Base-by-base conservation (phyloP, 2,888 invertebrate species). In the Osmoderma eremita region DNA sequence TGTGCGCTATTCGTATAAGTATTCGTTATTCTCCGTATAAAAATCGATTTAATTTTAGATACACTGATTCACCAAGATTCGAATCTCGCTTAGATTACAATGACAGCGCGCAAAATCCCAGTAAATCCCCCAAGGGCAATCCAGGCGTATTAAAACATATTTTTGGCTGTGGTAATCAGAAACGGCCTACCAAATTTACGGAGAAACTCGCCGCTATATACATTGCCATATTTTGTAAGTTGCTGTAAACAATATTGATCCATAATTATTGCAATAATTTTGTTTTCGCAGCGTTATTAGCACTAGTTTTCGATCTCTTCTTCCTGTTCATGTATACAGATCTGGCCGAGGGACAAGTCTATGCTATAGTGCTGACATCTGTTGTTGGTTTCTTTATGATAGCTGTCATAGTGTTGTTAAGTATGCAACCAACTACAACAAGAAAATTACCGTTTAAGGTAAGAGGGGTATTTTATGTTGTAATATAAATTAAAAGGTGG, bases 391-490 rank as follows among this genome's bases (percentile, higher is more conserved):
- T 75, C 17, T 68, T 75, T 24, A 73, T 78, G 73, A 13, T 86
- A 13, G 65, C 81, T 42, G 84, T 87, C 2, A 79, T 90, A 3
- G 78, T 82, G 63, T 82, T 84, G 1, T 84, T 91, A 41, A 83
- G 85, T 0, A 78, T 86, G 0, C 91, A 91, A 74, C 91, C 91
- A 0, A 86, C 86, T 4, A 88, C 89, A 0, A 84, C 85, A 41
- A 85, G 85, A 77, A 85, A 86, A 70, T 81, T 90, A 1, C 85
- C 88, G 0, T 91, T 91, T 77, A 88, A 87, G 67, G 90, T 88
- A 67, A 82, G 56, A 30, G 10, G 24, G 6, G 1, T 4, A 30
- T 30, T 30, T 30, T 24, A 24, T 24, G 24, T 24, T 24, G 3
- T 24, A 24, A n/a, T n/a, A n/a, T n/a, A n/a, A n/a, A n/a, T n/a